Evolutionary conservation across 1,140 invertebrate species (phyloP), one percentile per base, ranked within the genome.

Genomic region (Megalopta genalis): DNA sequence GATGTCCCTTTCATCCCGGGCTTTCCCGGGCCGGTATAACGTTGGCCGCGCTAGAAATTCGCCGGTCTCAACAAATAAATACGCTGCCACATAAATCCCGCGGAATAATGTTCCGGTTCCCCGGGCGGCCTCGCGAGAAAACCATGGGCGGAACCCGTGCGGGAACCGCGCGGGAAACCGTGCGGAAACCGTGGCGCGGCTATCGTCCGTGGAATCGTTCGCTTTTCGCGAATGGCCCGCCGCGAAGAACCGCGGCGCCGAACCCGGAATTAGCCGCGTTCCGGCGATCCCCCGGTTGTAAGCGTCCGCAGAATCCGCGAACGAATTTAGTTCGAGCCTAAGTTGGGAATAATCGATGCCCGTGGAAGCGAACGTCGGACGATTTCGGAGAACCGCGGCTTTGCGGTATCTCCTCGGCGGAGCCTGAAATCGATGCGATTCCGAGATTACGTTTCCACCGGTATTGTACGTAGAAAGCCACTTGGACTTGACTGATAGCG

Each of bases 351-450:
- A 80, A 84, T 84, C 49, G 63, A 71, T 59, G 68, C 63, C 32
- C 64, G 16, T 0, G 60, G 21, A 64, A 57, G 37, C 54, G 60
- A 64, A 78, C 77, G 62, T 54, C 23, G 69, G 57, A 78, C 69
- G 77, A 84, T 84, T 71, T 76, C 65, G 60, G 46, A 16, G 63
- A 71, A 57, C 70, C 72, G 63, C 82, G 77, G 63, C 70, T 80
- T 84, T 84, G 77, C 67, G 72, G 77, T 54, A 60, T 69, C 60
- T 63, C 49, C 62, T 69, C 54, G 46, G 54, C 57, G 72, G 67
- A 71, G 71, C 66, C 67, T 49, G 62, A 80, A 59, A 84, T 83
- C 72, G 82, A 84, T 85, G 18, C 65, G 60, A 78, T 72, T 64
- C 64, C 52, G 71, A 76, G 78, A 81, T 84, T 84, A 76, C 69